A percentile compares a stretch with the other conserved stretches of the same genome.
Conservation (phyloP, 2,797 vertebrate species). For the Bucorvus abyssinicus region DNA sequence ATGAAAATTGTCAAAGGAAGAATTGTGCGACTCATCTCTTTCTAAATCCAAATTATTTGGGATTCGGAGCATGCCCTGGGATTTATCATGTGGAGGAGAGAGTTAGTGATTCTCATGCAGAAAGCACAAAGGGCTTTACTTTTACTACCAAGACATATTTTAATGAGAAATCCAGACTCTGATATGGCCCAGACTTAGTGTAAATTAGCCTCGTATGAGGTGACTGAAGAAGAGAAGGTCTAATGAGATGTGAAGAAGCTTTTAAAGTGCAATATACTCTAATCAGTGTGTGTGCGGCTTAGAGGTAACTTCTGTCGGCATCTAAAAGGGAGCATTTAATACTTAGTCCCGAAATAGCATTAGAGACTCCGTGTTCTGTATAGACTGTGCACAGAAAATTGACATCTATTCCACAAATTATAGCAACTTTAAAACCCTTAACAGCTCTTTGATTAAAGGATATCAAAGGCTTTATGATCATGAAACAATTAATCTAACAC, state of each 20-base stretch:
- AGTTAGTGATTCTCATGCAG: not conserved
- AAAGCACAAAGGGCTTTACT: not conserved
- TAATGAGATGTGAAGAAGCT: constrained; percentile 56
- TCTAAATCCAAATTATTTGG: not conserved
- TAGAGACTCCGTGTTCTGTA: not conserved
- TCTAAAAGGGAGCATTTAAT: constrained; percentile 4
- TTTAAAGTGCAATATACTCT: constrained; percentile 23
- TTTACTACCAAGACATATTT: constrained; percentile 1
- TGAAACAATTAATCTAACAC: constrained; percentile 55
- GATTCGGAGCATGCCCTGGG: constrained; percentile 23
- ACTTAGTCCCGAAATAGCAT: not conserved
- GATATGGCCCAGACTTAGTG: not conserved
- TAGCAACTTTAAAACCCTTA: constrained; percentile 27
- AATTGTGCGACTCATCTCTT: not conserved
- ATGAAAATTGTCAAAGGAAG: not conserved
- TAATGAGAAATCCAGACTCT: constrained; percentile 19
- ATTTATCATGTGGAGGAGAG: constrained; percentile 20
- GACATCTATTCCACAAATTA: not conserved
- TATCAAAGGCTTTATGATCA: constrained; percentile 59
- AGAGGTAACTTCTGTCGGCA: constrained; percentile 33
- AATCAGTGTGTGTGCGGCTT: not conserved
- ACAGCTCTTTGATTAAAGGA: constrained; percentile 42
- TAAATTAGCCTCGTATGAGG: constrained; percentile 10
- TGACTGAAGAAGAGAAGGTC: not conserved
- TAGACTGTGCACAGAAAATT: not conserved